Evolutionary conservation across 2,113 vertebrate species (phyloP), one percentile per base, ranked within the genome.

Genomic region (Mastomys coucha): DNA sequence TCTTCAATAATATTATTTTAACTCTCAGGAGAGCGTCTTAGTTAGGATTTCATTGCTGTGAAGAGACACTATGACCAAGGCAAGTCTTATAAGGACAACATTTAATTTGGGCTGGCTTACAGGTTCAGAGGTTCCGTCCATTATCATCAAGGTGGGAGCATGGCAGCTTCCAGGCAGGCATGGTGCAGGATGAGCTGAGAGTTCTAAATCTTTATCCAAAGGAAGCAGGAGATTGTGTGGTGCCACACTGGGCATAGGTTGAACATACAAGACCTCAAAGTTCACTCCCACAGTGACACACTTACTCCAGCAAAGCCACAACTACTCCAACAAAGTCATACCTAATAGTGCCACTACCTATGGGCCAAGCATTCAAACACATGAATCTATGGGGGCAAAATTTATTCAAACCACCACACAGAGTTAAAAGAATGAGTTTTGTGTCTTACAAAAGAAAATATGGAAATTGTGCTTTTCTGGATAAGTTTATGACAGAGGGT

Each of bases 401-500:
- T 24, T 75, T 75, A 42, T 42, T 75, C n/a, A 11, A 75, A 42
- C 20, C n/a, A 42, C 4, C 72, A 24, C 19, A 73, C 20, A 75
- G 72, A 69, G 5, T 70, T 93, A 76, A 78, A 88, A 95, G 92
- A 91, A 80, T 88, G 6, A 31, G 72, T 56, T 93, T 92, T 5
- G 56, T 92, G 20, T 65, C 58, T 91, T 36, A 49, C 22, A 60
- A 89, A 65, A 92, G 89, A 94, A 82, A 93, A 84, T 33, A 28
- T 26, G 53, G 93, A 97, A 97, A 81, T 84, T n/a, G 60, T 69
- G 16, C 70, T 94, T 96, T 75, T n/a, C 22, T 95, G 60, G 88
- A 96, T 96, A 95, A 96, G 94, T 95, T 84, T 97, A 97, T 91
- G 72, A 90, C 5, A 97, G 67, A 92, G 75, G 63, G 87, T 80